Conservation (phyloP, 2,888 invertebrate species). For the Chaitophorus viminalis region DNA sequence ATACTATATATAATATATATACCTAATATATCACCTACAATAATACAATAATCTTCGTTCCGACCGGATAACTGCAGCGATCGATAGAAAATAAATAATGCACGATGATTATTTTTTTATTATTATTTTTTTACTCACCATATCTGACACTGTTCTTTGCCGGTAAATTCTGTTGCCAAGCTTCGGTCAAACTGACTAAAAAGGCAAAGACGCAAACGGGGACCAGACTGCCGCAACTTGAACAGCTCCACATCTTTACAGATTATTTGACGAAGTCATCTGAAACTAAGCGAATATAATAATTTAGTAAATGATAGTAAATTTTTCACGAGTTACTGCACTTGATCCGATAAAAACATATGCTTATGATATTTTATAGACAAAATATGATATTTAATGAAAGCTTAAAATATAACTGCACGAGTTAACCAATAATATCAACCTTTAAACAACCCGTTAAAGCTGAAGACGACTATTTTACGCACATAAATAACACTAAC, state of each 20-base stretch:
- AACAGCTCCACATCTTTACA: constrained; percentile 34
- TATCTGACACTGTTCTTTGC: constrained; percentile 54
- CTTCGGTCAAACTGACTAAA: constrained; percentile 29
- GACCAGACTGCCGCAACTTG: constrained; percentile 9
- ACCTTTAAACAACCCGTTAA: not conserved
- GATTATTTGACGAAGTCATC: constrained; percentile 20
- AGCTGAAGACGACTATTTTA: not conserved
- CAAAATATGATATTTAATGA: not conserved
- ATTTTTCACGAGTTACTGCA: not conserved
- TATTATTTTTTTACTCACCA: constrained; percentile 2
- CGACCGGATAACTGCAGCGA: not conserved
- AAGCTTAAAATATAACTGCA: not conserved
- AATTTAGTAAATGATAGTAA: constrained; percentile 3
- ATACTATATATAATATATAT: not conserved
- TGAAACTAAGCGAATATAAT: constrained; percentile 45
- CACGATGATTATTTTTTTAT: not conserved
- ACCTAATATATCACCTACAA: too few species aligned
- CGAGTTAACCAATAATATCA: not conserved
- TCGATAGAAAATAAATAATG: not conserved
- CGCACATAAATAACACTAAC: not conserved
- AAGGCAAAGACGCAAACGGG: constrained; percentile 14
- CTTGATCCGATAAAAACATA: not conserved
- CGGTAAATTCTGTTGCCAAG: constrained; percentile 54
- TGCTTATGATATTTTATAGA: not conserved
- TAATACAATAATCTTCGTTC: not conserved